Percentiles rank a stretch among this genome's conserved stretches.
Evolutionary conservation across 1,140 invertebrate species (phyloP).

Genomic region (Ylistrum balloti): DNA sequence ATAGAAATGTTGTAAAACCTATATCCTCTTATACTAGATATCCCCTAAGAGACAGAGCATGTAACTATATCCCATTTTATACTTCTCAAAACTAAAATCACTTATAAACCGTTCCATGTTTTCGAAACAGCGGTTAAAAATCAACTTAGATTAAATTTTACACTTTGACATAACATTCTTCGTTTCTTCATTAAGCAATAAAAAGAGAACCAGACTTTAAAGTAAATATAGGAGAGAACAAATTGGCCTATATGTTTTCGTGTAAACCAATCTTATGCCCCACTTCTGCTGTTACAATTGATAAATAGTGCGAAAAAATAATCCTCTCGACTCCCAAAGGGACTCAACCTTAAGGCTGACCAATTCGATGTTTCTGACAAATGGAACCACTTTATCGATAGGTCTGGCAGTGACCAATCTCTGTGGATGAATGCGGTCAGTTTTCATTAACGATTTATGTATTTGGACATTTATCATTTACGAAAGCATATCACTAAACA

Average conservation of each 20-base stretch:
- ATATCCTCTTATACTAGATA: too few relatives aligned
- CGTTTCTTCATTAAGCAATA: too few relatives aligned
- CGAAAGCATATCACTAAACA: neutral
- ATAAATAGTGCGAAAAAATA: neutral
- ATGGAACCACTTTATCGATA: neutral
- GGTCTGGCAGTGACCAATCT: neutral
- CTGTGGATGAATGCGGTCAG: neutral
- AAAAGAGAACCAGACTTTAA: too few relatives aligned
- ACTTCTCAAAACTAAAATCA: too few relatives aligned
- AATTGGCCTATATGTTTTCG: neutral
- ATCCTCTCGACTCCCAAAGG: neutral
- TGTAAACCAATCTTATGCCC: neutral
- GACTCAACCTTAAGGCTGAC: neutral
- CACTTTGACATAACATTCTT: too few relatives aligned
- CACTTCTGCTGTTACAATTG: neutral
- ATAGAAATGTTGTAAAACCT: too few relatives aligned
- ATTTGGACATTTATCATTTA: neutral
- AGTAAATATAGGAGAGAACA: too few relatives aligned
- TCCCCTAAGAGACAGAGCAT: too few relatives aligned
- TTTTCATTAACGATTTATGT: neutral
- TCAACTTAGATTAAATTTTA: too few relatives aligned
- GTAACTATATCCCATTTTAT: too few relatives aligned
- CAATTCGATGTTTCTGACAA: slow-evolving; percentile 21
- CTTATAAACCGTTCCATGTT: too few relatives aligned
- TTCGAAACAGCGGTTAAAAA: too few relatives aligned